phyloP scores from a whole-genome alignment of 2,797 vertebrate genomes.

The Catharus ustulatus region DNA sequence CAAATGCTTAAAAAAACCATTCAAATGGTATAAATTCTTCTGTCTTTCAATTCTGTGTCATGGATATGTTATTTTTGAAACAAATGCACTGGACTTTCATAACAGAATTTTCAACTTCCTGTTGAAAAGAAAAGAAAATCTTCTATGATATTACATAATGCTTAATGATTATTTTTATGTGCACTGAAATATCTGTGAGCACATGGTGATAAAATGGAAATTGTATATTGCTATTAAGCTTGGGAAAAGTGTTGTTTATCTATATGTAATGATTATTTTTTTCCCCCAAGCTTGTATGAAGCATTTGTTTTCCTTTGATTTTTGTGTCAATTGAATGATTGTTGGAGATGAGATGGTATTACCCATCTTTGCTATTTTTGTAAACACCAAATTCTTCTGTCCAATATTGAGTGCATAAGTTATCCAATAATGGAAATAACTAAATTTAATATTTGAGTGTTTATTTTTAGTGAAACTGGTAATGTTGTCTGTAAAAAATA shows the following conservation, averaged over 20 bases:
- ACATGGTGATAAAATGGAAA: neutral
- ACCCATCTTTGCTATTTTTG: neutral
- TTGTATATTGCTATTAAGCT: neutral
- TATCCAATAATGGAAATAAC: neutral
- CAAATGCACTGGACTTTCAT: neutral
- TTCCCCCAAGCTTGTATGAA: neutral
- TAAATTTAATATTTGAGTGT: neutral
- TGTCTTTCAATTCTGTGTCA: neutral
- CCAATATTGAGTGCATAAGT: neutral
- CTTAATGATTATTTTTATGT: neutral
- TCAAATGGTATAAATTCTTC: neutral
- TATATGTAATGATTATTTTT: neutral
- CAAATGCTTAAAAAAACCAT: neutral
- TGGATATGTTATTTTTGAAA: neutral
- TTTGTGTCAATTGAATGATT: neutral
- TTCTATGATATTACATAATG: neutral
- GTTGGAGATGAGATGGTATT: neutral
- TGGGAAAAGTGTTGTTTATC: neutral
- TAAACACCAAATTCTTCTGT: neutral
- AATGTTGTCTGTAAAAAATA: neutral
- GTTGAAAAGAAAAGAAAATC: neutral
- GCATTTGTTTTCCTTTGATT: constrained; percentile 10
- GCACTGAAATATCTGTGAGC: neutral
- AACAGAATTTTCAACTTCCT: constrained; percentile 1
- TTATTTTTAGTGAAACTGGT: neutral